phyloP scores from a whole-genome alignment of 2,888 invertebrate species.

The Seladonia tumulorum region DNA sequence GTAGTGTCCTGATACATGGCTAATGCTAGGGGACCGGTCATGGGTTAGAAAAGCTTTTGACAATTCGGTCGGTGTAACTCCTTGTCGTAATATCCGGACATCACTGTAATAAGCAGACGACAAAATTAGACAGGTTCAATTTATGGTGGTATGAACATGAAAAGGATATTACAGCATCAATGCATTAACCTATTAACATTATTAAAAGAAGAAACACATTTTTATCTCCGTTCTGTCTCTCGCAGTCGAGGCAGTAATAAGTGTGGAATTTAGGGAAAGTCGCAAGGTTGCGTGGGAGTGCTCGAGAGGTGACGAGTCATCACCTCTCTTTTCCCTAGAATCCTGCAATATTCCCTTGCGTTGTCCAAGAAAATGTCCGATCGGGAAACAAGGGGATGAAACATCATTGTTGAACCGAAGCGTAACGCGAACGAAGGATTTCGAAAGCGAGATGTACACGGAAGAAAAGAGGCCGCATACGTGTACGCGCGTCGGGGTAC shows the following conservation, averaged over 20 bases:
- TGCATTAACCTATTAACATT: neutral
- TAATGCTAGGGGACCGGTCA: neutral
- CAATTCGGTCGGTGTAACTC: neutral
- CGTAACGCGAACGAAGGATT: conserved; percentile 34
- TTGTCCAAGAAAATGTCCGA: neutral
- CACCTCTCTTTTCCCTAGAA: neutral
- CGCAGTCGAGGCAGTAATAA: neutral
- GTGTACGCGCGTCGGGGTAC: conserved; percentile 30
- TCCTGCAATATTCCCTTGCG: neutral
- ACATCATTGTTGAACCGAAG: conserved; percentile 23
- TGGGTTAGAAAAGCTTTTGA: neutral
- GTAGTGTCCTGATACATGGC: neutral
- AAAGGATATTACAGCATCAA: no score
- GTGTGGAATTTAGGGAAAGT: no score
- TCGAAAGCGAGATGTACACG: neutral
- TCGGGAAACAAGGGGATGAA: neutral
- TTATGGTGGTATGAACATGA: no score
- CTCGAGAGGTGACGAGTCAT: no score
- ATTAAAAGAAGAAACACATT: neutral
- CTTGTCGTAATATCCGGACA: neutral
- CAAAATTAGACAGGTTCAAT: no score
- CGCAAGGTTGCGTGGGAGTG: no score
- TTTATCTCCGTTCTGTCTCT: neutral
- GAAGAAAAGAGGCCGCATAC: conserved; percentile 34
- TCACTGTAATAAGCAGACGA: neutral